phyloP scores from a whole-genome alignment of 2,888 invertebrate genomes.

The Eledone cirrhosa region DNA sequence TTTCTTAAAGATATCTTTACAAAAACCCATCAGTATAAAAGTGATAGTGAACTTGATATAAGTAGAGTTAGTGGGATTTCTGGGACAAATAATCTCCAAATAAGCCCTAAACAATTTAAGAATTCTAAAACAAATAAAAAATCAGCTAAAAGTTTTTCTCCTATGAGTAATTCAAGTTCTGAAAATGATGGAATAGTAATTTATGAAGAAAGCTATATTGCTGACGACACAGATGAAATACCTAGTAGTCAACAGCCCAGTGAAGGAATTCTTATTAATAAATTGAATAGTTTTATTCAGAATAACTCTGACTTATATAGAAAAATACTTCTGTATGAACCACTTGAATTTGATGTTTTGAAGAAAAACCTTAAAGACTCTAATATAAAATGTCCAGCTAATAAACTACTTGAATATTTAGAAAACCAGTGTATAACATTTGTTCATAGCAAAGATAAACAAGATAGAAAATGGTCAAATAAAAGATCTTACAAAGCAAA shows the following conservation, averaged over 20 bases:
- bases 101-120: not conserved
- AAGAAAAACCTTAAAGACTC: slow-evolving; percentile 66
- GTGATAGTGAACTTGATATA: not conserved
- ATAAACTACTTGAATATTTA: slow-evolving; percentile 69
- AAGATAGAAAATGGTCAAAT: not conserved
- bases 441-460: slow-evolving; percentile 5
- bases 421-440: slow-evolving; percentile 53
- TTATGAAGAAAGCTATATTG: slow-evolving; percentile 7
- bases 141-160: no score
- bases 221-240: not conserved
- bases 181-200: not conserved
- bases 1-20: slow-evolving; percentile 72
- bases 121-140: not conserved
- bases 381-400: slow-evolving; percentile 68
- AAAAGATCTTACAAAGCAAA: no score
- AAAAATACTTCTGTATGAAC: slow-evolving; percentile 69
- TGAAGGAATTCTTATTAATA: slow-evolving; percentile 28
- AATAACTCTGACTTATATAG: slow-evolving; percentile 66
- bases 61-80: not conserved
- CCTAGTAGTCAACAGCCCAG: not conserved
- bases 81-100: not conserved
- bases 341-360: slow-evolving; percentile 69
- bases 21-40: slow-evolving; percentile 70
- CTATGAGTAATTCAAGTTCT: not conserved
- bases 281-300: slow-evolving; percentile 60